Evolutionary conservation across 2,113 vertebrate species (phyloP), one percentile per base, ranked within the genome.

Genomic region (Grantiella picta): DNA sequence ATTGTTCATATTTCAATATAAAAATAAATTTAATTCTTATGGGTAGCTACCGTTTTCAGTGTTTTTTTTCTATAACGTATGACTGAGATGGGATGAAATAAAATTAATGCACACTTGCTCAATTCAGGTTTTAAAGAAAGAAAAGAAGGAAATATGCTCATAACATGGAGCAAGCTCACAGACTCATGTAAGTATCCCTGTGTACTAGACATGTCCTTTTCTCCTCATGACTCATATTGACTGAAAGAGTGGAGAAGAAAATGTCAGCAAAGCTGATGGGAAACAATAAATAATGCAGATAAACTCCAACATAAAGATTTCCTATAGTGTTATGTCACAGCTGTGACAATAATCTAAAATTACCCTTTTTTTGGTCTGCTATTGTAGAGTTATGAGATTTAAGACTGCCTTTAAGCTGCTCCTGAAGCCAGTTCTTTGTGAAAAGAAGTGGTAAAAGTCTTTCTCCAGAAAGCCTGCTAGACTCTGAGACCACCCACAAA

Each of bases 241-340:
- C 64, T 83, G 64, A 78, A 93, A 90, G 8, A 66, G 29, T 20
- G 21, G 42, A 92, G 47, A 80, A 89, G 33, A 83, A 86, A 90
- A 86, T 71, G 42, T 70, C 64, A 92, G 72, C 33, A 92, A 89
- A 89, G 24, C 33, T 78, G 64, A 16, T 0, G 1, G 56, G 83
- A 94, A 86, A 81, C 16, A 77, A 56, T 52, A 92, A 93, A 83
- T 42, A 22, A 75, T 86, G 52, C 52, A 92, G 56, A 94, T 66
- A 94, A 95, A 81, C 7, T 49, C 52, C 20, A 66, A 31, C 42
- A 75, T 70, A 93, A 94, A 94, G 42, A 80, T 93, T 95, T 92
- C 63, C 79, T 90, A 42, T 80, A 56, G 28, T 81, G 35, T 78
- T 64, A 78, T 52, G 27, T 8, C 15, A 23, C 47, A 68, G 15